phyloP scores from a whole-genome alignment of 2,888 invertebrate genomes.

The Aquatica leii region DNA sequence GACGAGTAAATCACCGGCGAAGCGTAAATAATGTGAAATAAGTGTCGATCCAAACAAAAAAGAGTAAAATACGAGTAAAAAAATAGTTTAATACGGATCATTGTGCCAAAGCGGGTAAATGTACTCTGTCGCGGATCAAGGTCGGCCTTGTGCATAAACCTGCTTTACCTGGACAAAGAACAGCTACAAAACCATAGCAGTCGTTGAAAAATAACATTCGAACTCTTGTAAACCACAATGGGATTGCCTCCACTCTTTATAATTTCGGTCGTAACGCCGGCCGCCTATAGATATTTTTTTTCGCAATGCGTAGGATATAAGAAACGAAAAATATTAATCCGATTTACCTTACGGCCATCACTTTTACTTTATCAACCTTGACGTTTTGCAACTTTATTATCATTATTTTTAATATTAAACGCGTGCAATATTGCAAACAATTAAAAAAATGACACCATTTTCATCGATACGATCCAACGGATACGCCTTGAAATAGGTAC shows the following conservation, averaged over 20 bases:
- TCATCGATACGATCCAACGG: too few relatives aligned
- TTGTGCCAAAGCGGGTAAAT: conserved; percentile 44
- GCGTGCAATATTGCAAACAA: too few relatives aligned
- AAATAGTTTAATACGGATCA: conserved; percentile 39
- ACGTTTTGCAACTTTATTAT: too few relatives aligned
- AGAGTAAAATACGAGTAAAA: not conserved
- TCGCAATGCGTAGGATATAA: conserved; percentile 9
- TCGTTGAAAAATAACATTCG: conserved; percentile 2
- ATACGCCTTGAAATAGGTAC: too few relatives aligned
- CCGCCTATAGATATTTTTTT: conserved; percentile 7
- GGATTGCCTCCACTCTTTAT: conserved; percentile 5
- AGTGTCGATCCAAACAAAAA: not conserved
- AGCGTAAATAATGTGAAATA: not conserved
- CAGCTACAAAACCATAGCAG: conserved; percentile 22
- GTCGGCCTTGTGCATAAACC: conserved; percentile 44
- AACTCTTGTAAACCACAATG: conserved; percentile 7
- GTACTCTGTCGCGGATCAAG: conserved; percentile 44
- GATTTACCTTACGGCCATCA: not conserved
- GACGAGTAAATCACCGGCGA: not conserved
- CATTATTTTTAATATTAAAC: too few relatives aligned
- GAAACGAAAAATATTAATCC: not conserved
- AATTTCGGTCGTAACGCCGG: conserved; percentile 15
- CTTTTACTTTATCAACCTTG: conserved; percentile 9
- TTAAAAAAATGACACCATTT: too few relatives aligned
- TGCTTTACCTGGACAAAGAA: conserved; percentile 40